Evolutionary conservation across 2,113 vertebrate species (phyloP).

Genomic region (Pantherophis guttatus): DNA sequence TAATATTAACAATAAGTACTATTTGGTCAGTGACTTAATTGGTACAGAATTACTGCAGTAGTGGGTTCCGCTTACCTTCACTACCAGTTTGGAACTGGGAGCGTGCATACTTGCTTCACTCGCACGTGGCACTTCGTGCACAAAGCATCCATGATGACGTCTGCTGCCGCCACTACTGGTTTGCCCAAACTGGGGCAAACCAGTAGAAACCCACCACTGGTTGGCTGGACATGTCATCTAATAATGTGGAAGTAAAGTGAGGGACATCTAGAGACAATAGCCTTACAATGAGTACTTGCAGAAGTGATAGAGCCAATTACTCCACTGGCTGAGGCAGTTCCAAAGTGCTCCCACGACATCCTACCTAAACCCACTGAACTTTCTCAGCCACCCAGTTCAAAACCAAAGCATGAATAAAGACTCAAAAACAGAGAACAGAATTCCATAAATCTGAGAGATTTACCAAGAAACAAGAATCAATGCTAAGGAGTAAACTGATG

Average conservation of each 20-base stretch:
- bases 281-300: not conserved
- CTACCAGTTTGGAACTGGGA: no score
- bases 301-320: not conserved
- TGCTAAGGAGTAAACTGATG: not conserved
- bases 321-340: not conserved
- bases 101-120: no score
- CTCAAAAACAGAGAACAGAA: not conserved
- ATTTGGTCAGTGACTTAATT: not conserved
- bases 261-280: not conserved
- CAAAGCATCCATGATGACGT: no score
- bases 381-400: not conserved
- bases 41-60: not conserved
- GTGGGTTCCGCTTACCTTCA: no score
- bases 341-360: not conserved
- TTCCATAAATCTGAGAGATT: not conserved
- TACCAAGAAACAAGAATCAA: not conserved
- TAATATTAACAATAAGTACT: not conserved
- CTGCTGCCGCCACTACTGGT: no score
- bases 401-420: not conserved
- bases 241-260: not conserved
- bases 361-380: not conserved
- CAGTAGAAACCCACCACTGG: not conserved
- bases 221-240: not conserved
- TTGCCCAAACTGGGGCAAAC: no score
- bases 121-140: no score